phyloP scores from a whole-genome alignment of 2,113 vertebrate genomes.

The Hoplias malabaricus region DNA sequence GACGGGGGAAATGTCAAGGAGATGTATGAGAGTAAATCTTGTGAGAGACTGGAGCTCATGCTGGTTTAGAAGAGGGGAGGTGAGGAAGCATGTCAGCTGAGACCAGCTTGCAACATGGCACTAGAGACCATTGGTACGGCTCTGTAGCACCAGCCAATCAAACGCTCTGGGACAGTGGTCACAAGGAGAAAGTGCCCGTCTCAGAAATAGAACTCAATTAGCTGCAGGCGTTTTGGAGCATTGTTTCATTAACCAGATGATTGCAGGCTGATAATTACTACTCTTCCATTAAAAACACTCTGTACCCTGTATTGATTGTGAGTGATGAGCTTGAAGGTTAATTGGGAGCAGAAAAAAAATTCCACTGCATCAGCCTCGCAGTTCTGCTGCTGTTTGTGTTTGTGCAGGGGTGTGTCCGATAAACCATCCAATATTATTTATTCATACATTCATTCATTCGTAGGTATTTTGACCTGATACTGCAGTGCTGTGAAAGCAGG shows the following conservation, averaged over 20 bases:
- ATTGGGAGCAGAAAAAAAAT: constrained; percentile 71
- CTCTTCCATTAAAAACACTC: constrained; percentile 68
- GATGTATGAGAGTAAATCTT: background rate
- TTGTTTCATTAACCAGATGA: constrained; percentile 76
- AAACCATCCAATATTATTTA: background rate
- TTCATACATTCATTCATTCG: background rate
- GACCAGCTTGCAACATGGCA: background rate
- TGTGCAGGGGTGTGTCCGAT: background rate
- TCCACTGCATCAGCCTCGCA: constrained; percentile 40
- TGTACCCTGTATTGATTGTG: constrained; percentile 72
- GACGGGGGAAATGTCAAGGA: background rate
- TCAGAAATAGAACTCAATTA: constrained; percentile 73
- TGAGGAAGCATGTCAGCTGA: background rate
- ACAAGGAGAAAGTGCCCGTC: constrained; percentile 64
- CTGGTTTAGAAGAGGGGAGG: background rate
- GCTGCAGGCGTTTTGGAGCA: constrained; percentile 70
- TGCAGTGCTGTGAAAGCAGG: background rate
- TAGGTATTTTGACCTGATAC: background rate
- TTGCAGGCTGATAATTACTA: constrained; percentile 77
- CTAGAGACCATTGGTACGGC: background rate
- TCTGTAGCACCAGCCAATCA: constrained; percentile 61
- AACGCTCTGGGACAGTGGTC: constrained; percentile 57
- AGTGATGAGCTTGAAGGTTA: constrained; percentile 77
- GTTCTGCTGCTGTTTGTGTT: constrained; percentile 10
- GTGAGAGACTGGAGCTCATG: background rate